Conservation (phyloP, 1,140 invertebrate species). For the Bombus fervidus region DNA sequence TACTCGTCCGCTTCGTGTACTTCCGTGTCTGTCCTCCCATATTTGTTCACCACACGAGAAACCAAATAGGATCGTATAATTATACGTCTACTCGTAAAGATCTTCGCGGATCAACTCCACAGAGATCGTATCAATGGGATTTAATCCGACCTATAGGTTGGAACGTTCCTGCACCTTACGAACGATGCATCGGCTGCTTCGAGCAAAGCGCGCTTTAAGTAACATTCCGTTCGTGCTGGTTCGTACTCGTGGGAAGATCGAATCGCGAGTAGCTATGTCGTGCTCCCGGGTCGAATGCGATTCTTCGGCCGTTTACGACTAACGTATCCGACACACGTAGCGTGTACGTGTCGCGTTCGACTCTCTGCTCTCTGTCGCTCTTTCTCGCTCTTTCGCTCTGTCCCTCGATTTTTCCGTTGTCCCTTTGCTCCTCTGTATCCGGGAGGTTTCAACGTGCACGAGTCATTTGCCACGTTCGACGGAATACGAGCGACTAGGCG, state of each 20-base stretch:
- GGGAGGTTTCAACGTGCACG: constrained; percentile 56
- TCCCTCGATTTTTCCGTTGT: constrained; percentile 44
- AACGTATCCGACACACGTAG: constrained; percentile 71
- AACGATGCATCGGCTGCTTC: not conserved
- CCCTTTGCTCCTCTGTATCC: constrained; percentile 11
- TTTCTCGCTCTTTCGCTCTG: not conserved
- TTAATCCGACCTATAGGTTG: constrained; percentile 3
- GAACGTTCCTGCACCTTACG: not conserved
- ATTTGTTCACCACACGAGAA: not conserved
- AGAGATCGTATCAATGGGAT: constrained; percentile 43
- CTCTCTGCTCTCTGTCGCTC: not conserved
- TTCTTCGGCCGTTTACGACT: constrained; percentile 64
- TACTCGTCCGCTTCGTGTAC: not conserved
- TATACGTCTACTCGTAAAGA: constrained; percentile 25
- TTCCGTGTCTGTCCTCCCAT: no score
- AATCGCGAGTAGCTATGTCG: constrained; percentile 49
- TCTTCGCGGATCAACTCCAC: constrained; percentile 5
- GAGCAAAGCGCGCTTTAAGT: constrained; percentile 48
- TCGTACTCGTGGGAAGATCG: constrained; percentile 53
- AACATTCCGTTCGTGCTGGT: constrained; percentile 55
- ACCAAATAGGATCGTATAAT: not conserved
- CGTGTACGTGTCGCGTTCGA: constrained; percentile 63
- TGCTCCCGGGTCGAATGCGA: constrained; percentile 46
- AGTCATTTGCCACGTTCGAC: constrained; percentile 68
- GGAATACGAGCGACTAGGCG: constrained; percentile 41